Conservation (phyloP, 1,140 invertebrate genomes). For the Mylabris phalerata region DNA sequence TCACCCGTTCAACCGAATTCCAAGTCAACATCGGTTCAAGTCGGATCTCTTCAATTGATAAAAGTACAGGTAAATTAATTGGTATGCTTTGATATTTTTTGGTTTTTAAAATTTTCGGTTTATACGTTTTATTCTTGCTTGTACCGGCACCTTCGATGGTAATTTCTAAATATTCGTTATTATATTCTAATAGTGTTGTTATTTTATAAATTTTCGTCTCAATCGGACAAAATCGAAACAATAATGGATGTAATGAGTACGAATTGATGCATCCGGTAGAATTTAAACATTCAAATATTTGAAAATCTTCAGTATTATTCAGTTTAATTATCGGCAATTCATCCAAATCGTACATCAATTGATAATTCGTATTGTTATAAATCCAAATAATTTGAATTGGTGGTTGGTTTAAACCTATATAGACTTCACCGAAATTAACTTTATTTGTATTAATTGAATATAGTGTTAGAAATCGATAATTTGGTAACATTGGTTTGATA, state of each 20-base stretch:
- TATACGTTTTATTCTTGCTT: not conserved
- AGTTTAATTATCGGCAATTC: constrained; percentile 7
- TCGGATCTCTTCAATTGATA: constrained; percentile 22
- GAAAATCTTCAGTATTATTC: constrained; percentile 15
- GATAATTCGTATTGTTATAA: constrained; percentile 28
- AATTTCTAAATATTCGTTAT: not conserved
- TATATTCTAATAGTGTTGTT: constrained; percentile 4
- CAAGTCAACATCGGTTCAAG: constrained; percentile 22
- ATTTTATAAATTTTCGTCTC: constrained; percentile 18
- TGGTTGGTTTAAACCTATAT: constrained; percentile 16
- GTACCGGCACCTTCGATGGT: constrained; percentile 1
- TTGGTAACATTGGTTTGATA: constrained; percentile 13
- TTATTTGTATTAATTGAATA: not conserved
- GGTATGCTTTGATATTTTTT: not conserved
- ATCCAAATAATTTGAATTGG: constrained; percentile 25
- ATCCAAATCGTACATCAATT: constrained; percentile 18
- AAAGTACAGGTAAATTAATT: not conserved
- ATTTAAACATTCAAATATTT: constrained; percentile 28
- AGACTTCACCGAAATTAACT: constrained; percentile 10
- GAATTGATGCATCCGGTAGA: constrained; percentile 14
- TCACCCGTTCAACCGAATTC: constrained; percentile 16
- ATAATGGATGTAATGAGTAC: constrained; percentile 9
- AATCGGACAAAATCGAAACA: constrained; percentile 29
- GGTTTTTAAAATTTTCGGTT: not conserved
- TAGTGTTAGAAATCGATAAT: constrained; percentile 2